Conservation (phyloP, 1,140 invertebrate species). For the Wasmannia auropunctata region DNA sequence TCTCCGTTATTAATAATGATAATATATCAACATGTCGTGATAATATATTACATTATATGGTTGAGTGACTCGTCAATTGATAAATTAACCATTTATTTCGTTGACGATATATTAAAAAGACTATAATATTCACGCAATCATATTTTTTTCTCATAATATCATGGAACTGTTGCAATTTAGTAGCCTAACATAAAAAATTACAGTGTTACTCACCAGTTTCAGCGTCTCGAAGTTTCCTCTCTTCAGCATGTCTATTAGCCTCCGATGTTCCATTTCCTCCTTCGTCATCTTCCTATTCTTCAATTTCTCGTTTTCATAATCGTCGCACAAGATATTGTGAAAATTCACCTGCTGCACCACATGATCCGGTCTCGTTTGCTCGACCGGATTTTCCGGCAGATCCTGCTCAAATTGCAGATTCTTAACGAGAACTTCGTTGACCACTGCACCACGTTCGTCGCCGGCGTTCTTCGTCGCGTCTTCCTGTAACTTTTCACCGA, state of each 20-base stretch:
- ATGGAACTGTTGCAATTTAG: neutral
- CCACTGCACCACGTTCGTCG: slow-evolving; percentile 59
- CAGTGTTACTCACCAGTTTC: slow-evolving; percentile 74
- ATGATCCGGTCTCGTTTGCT: slow-evolving; percentile 59
- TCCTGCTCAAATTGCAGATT: slow-evolving; percentile 79
- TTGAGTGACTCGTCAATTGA: neutral
- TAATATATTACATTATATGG: too few relatives aligned
- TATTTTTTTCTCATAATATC: neutral
- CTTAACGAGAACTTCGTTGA: slow-evolving; percentile 78
- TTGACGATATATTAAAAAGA: neutral
- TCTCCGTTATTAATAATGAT: neutral
- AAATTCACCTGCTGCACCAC: slow-evolving; percentile 68
- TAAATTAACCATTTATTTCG: neutral
- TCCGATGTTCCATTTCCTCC: slow-evolving; percentile 77
- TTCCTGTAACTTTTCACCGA: neutral
- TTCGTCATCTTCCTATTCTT: slow-evolving; percentile 75
- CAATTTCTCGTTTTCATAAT: slow-evolving; percentile 71
- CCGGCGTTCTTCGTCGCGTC: slow-evolving; percentile 19
- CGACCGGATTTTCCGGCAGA: slow-evolving; percentile 58
- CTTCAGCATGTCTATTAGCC: slow-evolving; percentile 75
- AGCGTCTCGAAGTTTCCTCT: slow-evolving; percentile 73
- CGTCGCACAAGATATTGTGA: slow-evolving; percentile 76
- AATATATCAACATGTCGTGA: neutral
- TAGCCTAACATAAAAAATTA: slow-evolving; percentile 13
- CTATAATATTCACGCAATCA: neutral